Percentiles rank a stretch among this genome's conserved stretches.
Conservation (phyloP, 2,888 invertebrate genomes). For the Polia nebulosa region DNA sequence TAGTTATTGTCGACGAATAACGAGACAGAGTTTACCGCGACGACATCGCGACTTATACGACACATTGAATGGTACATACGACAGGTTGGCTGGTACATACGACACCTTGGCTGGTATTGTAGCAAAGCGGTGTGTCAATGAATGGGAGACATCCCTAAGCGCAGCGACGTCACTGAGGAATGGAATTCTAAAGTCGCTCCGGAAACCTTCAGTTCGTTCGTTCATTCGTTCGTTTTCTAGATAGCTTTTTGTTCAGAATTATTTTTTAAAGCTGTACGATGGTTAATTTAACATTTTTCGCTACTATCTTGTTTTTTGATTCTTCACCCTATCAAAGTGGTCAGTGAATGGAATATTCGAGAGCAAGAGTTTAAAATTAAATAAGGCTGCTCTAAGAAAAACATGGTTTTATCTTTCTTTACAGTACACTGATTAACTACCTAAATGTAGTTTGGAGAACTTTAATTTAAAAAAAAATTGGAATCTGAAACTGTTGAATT, state of each 20-base stretch:
- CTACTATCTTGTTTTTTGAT: conserved; percentile 22
- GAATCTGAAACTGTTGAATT: too few species aligned
- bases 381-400: not conserved
- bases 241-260: conserved; percentile 40
- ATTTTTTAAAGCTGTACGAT: conserved; percentile 8
- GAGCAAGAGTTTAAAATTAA: conserved; percentile 10
- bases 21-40: not conserved
- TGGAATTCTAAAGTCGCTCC: conserved; percentile 47
- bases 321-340: not conserved
- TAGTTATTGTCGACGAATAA: not conserved
- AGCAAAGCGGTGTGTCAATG: conserved; percentile 24
- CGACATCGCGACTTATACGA: conserved; percentile 8
- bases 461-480: too few species aligned
- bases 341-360: conserved; percentile 1
- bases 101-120: conserved; percentile 15
- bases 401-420: not conserved
- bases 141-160: conserved; percentile 40
- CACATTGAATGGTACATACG: not conserved
- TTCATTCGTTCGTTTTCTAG: conserved; percentile 47
- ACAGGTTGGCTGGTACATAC: not conserved
- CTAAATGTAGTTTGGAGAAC: too few species aligned
- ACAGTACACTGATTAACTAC: too few species aligned
- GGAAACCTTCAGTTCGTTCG: conserved; percentile 45
- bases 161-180: conserved; percentile 18
- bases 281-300: conserved; percentile 32